phyloP scores from a whole-genome alignment of 2,797 vertebrate genomes.

The Falco biarmicus region DNA sequence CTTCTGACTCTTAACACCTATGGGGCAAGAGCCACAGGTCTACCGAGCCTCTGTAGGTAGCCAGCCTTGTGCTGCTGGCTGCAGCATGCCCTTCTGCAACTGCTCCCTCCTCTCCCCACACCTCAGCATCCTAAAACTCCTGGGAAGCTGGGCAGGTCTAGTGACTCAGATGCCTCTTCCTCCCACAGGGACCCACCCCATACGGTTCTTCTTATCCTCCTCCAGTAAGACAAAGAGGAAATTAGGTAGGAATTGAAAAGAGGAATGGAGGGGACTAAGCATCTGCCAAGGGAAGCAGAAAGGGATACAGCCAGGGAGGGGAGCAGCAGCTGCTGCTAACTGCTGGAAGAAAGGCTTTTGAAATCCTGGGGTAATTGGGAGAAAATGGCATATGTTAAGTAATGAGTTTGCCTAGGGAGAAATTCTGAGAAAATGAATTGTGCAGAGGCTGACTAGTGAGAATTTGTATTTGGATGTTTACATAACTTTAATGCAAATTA shows the following conservation, averaged over 20 bases:
- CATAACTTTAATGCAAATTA: neutral
- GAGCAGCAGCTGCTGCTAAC: neutral
- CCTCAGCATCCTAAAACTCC: neutral
- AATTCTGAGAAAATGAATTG: neutral
- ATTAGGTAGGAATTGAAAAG: neutral
- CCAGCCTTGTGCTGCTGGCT: fast-evolving
- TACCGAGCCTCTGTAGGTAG: neutral
- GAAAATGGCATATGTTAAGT: neutral
- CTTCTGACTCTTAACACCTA: neutral
- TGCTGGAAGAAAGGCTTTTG: neutral
- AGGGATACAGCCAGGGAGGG: neutral
- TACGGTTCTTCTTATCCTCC: neutral
- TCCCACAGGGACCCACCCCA: fast-evolving
- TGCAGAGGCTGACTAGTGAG: neutral
- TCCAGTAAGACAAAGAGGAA: neutral
- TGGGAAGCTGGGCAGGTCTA: neutral
- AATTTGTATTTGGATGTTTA: neutral
- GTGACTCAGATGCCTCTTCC: neutral
- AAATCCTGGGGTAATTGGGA: neutral
- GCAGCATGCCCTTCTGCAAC: neutral
- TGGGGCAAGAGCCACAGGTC: neutral
- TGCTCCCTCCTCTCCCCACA: neutral
- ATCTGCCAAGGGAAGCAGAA: neutral
- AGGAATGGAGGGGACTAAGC: neutral
- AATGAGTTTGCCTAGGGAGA: neutral